Conservation (phyloP, 2,888 invertebrate genomes). For the Leptarthrus brevirostris region DNA sequence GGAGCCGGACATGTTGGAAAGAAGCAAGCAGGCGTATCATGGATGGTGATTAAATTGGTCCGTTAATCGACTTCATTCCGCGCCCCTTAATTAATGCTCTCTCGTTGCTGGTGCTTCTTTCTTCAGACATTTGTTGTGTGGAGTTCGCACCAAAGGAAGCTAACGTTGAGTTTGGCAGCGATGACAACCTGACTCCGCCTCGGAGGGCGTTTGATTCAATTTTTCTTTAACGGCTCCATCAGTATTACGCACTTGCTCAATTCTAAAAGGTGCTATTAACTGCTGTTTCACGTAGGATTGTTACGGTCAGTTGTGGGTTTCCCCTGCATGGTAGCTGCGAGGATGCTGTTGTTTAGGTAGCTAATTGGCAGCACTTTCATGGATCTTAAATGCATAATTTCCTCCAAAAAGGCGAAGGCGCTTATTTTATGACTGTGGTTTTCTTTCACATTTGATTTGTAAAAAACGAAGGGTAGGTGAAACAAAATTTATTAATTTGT, state of each 20-base stretch:
- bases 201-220: slow-evolving; percentile 45
- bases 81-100: slow-evolving; percentile 47
- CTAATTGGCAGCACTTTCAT: too few species aligned
- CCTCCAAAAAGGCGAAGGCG: too few species aligned
- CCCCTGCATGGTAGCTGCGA: too few species aligned
- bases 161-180: neutral
- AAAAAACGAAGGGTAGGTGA: too few species aligned
- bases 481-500: too few species aligned
- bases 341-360: too few species aligned
- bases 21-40: slow-evolving; percentile 43
- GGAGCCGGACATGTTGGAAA: slow-evolving; percentile 19
- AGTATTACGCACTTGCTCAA: slow-evolving; percentile 28
- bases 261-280: slow-evolving; percentile 42
- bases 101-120: slow-evolving; percentile 39
- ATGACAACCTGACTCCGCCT: slow-evolving; percentile 45
- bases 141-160: slow-evolving; percentile 5
- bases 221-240: slow-evolving; percentile 41
- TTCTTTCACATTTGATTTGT: too few species aligned
- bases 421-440: too few species aligned
- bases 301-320: slow-evolving; percentile 14
- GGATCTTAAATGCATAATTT: too few species aligned
- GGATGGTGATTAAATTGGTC: slow-evolving; percentile 46
- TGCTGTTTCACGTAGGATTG: slow-evolving; percentile 11
- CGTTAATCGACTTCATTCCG: slow-evolving; percentile 48
- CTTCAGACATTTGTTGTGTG: slow-evolving; percentile 1